phyloP scores from a whole-genome alignment of 2,888 invertebrate species.

The Dasypolia templi region DNA sequence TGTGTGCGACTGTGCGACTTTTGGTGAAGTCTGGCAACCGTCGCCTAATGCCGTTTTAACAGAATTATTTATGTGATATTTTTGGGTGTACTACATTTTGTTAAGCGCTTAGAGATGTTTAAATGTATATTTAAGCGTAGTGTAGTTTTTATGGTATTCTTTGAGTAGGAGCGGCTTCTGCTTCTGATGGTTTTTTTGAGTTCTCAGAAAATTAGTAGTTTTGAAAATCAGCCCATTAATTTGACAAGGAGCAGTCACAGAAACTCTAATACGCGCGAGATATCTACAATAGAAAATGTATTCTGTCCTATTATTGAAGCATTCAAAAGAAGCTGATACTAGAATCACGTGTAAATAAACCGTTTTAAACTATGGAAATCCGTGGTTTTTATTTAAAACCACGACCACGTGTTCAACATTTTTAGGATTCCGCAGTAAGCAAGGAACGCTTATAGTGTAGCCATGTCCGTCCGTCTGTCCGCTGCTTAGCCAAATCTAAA shows the following conservation, averaged over 20 bases:
- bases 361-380: too few relatives aligned
- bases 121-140: conserved; percentile 18
- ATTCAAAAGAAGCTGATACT: too few relatives aligned
- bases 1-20: conserved; percentile 50
- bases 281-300: not conserved
- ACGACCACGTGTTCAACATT: too few relatives aligned
- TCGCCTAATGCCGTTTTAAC: conserved; percentile 55
- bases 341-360: too few relatives aligned
- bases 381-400: too few relatives aligned
- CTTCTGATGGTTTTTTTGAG: not conserved
- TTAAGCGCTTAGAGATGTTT: conserved; percentile 27
- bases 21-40: conserved; percentile 42
- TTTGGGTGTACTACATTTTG: conserved; percentile 41
- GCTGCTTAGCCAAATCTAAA: too few relatives aligned
- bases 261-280: not conserved
- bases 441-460: too few relatives aligned
- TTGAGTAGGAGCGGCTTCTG: not conserved
- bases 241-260: not conserved
- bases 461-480: too few relatives aligned
- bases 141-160: not conserved
- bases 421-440: too few relatives aligned
- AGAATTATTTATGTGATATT: conserved; percentile 52
- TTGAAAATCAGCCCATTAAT: not conserved
- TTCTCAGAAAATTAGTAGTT: not conserved
- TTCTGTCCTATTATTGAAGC: too few relatives aligned